Base-by-base conservation (phyloP, 2,888 invertebrate species). In the Papilio demoleus region DNA sequence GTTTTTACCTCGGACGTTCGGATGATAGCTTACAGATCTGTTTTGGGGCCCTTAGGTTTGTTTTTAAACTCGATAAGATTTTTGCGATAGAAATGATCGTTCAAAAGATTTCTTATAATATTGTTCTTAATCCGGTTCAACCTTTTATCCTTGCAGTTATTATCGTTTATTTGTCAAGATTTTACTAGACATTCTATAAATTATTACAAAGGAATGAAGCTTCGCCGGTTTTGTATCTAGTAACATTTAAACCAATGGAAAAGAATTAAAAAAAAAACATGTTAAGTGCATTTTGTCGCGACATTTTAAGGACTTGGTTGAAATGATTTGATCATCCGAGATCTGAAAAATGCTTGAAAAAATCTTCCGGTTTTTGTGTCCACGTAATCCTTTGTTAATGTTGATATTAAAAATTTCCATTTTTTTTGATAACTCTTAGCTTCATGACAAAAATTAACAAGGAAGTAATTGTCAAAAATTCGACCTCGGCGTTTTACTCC, bases 1-100 rank as follows among this genome's bases (percentile, higher is more conserved):
- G 80, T 81, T 85, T 86, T 86, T 81, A 70, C 66, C 63, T 73
- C 70, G 69, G 75, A 75, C 73, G 72, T 61, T 74, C 77, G 71
- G 79, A 84, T 73, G 71, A 75, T 74, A 71, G 71, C 71, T 70
- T 70, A 66, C 62, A 68, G 65, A 68, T 62, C 63, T 17, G 62
- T n/a, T 56, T 59, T 34, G 24, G 38, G 38, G n/a, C 40, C 68
- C 38, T 53, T 19, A 24, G 31, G 56, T 63, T 34, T 68, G 56
- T 68, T 67, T 67, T 62, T 56, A 27, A 19, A 34, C 40, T 53
- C 11, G 53, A 67, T 53, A 56, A 31, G 61, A 56, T 62, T 40
- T n/a, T 53, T 53, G 31, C 27, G 40, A 40, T 66, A 24, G 19
- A 34, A 1, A 34, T 34, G 12, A 6, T 12, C n/a, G 31, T 40